Evolutionary conservation across 1,140 invertebrate genomes (phyloP), one percentile per base, ranked within the genome.

Genomic region (Halictus rubicundus): DNA sequence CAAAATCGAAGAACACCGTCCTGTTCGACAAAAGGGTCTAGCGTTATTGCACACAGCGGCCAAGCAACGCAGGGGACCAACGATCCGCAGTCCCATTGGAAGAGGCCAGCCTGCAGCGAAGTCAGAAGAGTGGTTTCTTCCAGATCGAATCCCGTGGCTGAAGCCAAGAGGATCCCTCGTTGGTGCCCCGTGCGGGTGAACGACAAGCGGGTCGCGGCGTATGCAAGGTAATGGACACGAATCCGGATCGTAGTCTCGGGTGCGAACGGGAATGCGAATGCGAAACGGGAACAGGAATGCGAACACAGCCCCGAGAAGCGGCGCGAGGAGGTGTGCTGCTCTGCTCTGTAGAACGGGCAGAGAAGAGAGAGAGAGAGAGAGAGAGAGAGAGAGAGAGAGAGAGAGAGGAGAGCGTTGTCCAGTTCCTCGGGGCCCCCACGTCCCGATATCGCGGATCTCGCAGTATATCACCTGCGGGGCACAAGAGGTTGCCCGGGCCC

Each of bases 381-480:
- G 52, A 54, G 21, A 57, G n/a, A 57, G 21, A 57, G 52, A 8
- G 19, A 57, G 21, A 57, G 54, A 57, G 8, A 57, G 21, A 57
- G n/a, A n/a, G 54, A n/a, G 19, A 7, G 5, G 54, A 71, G 68
- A 37, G 63, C 64, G 59, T 54, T 42, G 54, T 49, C 52, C 39
- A n/a, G 71, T 73, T 66, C 49, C 73, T 61, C 73, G 73, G 72
- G 66, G 54, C 54, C 46, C 32, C 46, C 71, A 78, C 77, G 75
- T 85, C 61, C 77, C 73, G 83, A 83, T 92, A 92, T 92, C 91
- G 89, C 75, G 84, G 87, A 92, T 92, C 91, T 90, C 86, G 89
- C 88, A 85, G 89, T 92, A 91, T 91, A 92, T 92, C 89, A 91
- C 89, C 82, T 72, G 76, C 76, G 83, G 74, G 84, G 70, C 85